phyloP scores from a whole-genome alignment of 2,113 vertebrate species.

The Dicaeum eximium region DNA sequence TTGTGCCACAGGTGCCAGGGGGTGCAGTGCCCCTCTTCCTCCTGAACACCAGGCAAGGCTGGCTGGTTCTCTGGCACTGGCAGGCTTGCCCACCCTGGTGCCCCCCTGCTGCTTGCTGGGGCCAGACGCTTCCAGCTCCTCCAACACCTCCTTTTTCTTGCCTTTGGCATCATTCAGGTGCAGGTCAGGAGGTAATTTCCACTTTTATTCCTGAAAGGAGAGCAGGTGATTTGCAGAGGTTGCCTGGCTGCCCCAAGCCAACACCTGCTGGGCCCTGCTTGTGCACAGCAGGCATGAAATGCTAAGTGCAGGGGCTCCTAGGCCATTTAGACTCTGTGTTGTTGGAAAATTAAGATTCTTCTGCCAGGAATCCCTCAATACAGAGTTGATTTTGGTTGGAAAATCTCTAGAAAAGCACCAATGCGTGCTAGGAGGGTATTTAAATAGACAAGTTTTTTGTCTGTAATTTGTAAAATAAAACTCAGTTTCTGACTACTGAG shows the following conservation, averaged over 20 bases:
- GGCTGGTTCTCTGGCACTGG: background rate
- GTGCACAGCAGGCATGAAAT: background rate
- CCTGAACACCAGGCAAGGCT: background rate
- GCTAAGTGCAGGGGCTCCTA: background rate
- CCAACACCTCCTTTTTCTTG: background rate
- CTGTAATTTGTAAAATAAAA: background rate
- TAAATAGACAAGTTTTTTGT: background rate
- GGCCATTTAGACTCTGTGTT: background rate
- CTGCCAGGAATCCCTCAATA: background rate
- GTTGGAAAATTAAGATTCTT: background rate
- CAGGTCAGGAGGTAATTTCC: background rate
- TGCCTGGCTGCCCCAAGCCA: background rate
- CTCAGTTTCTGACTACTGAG: background rate
- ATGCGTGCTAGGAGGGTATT: background rate
- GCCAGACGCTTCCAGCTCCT: background rate
- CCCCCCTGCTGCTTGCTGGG: background rate
- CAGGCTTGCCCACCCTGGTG: background rate
- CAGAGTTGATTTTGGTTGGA: background rate
- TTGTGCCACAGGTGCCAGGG: accelerated
- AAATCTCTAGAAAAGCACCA: background rate
- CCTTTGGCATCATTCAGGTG: background rate
- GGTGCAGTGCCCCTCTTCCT: background rate
- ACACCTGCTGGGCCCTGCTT: background rate
- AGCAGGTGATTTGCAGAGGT: background rate
- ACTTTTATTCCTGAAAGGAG: background rate